These are phyloP conservation scores for Cheilosia pagana DNA, from an alignment of 2,888 invertebrate genomes.

Conservation along the genomic window DNA sequence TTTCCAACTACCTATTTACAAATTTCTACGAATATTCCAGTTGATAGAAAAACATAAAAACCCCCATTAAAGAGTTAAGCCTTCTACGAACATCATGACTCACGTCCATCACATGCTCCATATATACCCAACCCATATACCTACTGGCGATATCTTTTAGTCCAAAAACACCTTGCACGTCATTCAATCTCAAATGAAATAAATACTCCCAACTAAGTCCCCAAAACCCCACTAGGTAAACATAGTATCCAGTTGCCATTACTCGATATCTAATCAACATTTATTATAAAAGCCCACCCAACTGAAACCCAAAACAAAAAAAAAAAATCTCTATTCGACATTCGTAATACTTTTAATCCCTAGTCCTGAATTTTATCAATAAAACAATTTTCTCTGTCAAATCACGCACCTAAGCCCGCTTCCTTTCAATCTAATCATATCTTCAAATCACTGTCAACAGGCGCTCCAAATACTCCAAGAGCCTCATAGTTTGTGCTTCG, in stretches of 20 bases:
- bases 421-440: slow-evolving; percentile 59
- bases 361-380: slow-evolving; percentile 59
- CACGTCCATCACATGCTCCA: slow-evolving; percentile 1
- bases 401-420: slow-evolving; percentile 6
- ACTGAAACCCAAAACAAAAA: background rate
- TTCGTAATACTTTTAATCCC: slow-evolving; percentile 48
- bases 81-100: background rate
- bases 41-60: too few species aligned
- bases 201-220: slow-evolving; percentile 29
- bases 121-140: background rate
- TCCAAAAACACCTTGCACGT: slow-evolving; percentile 31
- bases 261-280: slow-evolving; percentile 42
- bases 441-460: slow-evolving; percentile 68
- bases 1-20: too few species aligned
- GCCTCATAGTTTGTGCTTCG: background rate
- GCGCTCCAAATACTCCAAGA: slow-evolving; percentile 34
- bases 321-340: slow-evolving; percentile 44
- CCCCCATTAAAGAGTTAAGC: too few species aligned
- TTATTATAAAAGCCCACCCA: background rate
- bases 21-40: too few species aligned
- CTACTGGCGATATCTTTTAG: background rate
- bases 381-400: slow-evolving; percentile 22
- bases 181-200: slow-evolving; percentile 32
- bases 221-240: slow-evolving; percentile 8
- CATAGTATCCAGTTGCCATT: slow-evolving; percentile 23